Conservation (phyloP, 2,888 invertebrate species). For the Drosophila dives region DNA sequence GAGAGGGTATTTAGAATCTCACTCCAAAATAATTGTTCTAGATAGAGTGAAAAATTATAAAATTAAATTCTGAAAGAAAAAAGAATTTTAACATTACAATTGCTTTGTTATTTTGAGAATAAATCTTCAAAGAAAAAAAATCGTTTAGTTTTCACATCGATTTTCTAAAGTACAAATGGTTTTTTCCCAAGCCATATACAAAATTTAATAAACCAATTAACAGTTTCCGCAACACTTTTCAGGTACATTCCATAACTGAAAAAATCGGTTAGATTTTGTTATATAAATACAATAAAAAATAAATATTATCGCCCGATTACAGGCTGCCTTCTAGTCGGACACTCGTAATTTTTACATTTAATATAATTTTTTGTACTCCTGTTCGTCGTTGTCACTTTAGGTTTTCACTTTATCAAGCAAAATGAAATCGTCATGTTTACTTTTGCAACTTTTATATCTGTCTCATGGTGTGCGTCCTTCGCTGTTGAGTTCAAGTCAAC, state of each 20-base stretch:
- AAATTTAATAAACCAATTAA: no score
- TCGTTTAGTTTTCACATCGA: no score
- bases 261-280: neutral
- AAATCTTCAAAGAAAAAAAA: no score
- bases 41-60: neutral
- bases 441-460: slow-evolving; percentile 7
- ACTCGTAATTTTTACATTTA: neutral
- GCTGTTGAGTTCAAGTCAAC: slow-evolving; percentile 34
- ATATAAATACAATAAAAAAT: neutral
- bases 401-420: neutral
- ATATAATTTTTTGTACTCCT: slow-evolving; percentile 11
- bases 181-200: no score
- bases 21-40: neutral
- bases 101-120: no score
- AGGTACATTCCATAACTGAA: no score
- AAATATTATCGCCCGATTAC: neutral
- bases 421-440: slow-evolving; percentile 6
- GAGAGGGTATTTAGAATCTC: neutral
- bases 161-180: no score
- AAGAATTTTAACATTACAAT: no score
- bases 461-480: neutral
- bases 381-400: neutral
- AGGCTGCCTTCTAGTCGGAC: neutral
- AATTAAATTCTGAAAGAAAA: neutral
- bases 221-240: neutral